A percentile compares a stretch with the other conserved stretches of the same genome.
These are phyloP conservation scores for Spea hammondii DNA, from an alignment of 2,797 vertebrate genomes.

Conservation along the genomic window DNA sequence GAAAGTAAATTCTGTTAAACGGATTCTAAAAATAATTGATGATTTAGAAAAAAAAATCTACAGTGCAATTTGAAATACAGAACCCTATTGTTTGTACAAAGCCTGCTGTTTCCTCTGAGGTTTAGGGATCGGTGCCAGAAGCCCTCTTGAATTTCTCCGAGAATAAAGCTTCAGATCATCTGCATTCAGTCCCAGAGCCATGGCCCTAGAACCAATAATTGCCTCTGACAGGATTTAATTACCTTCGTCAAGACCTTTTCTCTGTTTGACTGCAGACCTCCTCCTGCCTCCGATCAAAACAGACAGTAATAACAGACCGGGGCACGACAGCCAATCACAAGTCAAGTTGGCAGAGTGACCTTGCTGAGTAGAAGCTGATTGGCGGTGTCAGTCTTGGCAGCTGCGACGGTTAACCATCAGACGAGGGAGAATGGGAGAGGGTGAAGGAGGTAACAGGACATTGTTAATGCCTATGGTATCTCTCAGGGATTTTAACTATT, in stretches of 20 bases:
- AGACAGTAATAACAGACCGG: slow-evolving; percentile 80
- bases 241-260: slow-evolving; percentile 83
- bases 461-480: slow-evolving; percentile 15
- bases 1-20: slow-evolving; percentile 26
- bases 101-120: slow-evolving; percentile 69
- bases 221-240: slow-evolving; percentile 90
- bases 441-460: slow-evolving; percentile 41
- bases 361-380: slow-evolving; percentile 83
- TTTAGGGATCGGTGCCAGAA: slow-evolving; percentile 68
- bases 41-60: slow-evolving; percentile 26
- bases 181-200: slow-evolving; percentile 82
- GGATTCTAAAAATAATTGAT: slow-evolving; percentile 43
- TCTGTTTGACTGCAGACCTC: slow-evolving; percentile 84
- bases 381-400: slow-evolving; percentile 78
- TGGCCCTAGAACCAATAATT: slow-evolving; percentile 84
- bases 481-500: neutral
- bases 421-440: slow-evolving; percentile 58
- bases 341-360: slow-evolving; percentile 74
- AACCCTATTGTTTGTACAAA: slow-evolving; percentile 69
- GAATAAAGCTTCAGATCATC: slow-evolving; percentile 80
- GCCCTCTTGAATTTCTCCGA: slow-evolving; percentile 76
- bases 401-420: slow-evolving; percentile 70
- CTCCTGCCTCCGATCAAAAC: slow-evolving; percentile 80
- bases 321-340: slow-evolving; percentile 77
- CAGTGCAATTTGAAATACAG: slow-evolving; percentile 28